Base-by-base conservation (phyloP, 2,888 invertebrate species). In the Ophonus ardosiacus region DNA sequence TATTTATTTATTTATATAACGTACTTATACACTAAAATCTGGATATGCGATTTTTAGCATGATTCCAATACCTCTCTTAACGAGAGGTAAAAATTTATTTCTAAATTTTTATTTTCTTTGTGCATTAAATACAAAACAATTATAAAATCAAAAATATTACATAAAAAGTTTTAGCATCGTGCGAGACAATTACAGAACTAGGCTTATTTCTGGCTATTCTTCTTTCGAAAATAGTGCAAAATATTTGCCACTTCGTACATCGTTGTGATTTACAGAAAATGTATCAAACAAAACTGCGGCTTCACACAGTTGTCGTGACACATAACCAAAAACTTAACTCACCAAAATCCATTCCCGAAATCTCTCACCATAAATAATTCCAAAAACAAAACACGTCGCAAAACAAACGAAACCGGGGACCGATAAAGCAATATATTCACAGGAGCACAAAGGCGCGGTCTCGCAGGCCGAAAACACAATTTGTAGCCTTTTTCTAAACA, bases 381-480 rank as follows among this genome's bases (percentile, higher is more conserved):
- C 57, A 81, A 63, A 81, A 81, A 81, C 81, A 68, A 68, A 81
- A 81, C 81, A 81, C 65, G 65, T 68, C 31, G 65, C 61, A 80
- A 80, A 80, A 80, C 63, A 61, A 61, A 68, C 81, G 57, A 74
- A 71, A 57, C 59, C 61, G 18, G 40, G 40, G 38, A 57, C 68
- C 57, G 83, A 83, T 83, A 83, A 83, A 83, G 83, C 83, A 83
- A 83, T 83, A 83, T 83, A 83, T 83, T 83, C 83, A 83, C 81
- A 81, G 51, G 21, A 56, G 68, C 68, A 82, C 56, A 68, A 68
- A 74, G 71, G 40, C 31, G 78, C 78, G 57, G 78, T 57, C 57
- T 21, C 31, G 57, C 56, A 31, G 56, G 56, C 56, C 76, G 76
- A 79, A 79, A 80, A 80, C 80, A 80, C 80, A 80, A 80, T 80